Evolutionary conservation across 2,797 vertebrate species (phyloP), one percentile per base, ranked within the genome.

Genomic region (Molossus alvarezi): DNA sequence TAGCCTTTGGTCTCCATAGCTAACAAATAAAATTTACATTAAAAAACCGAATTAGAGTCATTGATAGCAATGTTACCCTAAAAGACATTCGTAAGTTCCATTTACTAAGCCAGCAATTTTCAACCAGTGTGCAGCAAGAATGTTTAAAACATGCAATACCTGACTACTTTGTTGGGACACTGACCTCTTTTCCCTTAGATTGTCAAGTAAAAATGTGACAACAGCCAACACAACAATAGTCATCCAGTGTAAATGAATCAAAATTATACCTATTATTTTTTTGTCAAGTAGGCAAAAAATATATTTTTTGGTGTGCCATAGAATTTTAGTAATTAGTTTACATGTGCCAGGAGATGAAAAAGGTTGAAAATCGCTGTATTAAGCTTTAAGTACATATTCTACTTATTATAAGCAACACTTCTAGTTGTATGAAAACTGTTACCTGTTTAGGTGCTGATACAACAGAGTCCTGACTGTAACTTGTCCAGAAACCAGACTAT

Each of bases 1-100:
- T 99, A 99, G 99, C 99, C 99, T 99, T 99, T 99, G 98, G 99
- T 99, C 98, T 99, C 99, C 99, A 99, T 99, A 98, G 98, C 99
- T 99, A 98, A 98, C 97, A 98, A 98, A 98, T 85, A 98, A 97
- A 97, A 98, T 95, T 97, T 4, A 96, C n/a, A 98, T 95, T 90
- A 97, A 97, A 91, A 96, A 97, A 97, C 97, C 97, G 86, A 97
- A 96, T 98, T 96, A 97, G 90, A 97, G 90, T 96, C 91, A n/a
- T 76, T 83, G 67, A 86, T 17, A 82, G 21, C 48, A 62, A 27
- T 33, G 48, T 2, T n/a, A 64, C 15, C 15, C 53, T 41, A 60
- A 94, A 71, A 87, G 57, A 82, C 33, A 95, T 60, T 88, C 86
- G 64, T 72, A 94, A 91, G 48, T 71, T 89, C 21, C 6, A 90